A percentile compares a stretch with the other conserved stretches of the same genome.
Conservation (phyloP, 1,140 invertebrate species). For the Drosophila parvula region DNA sequence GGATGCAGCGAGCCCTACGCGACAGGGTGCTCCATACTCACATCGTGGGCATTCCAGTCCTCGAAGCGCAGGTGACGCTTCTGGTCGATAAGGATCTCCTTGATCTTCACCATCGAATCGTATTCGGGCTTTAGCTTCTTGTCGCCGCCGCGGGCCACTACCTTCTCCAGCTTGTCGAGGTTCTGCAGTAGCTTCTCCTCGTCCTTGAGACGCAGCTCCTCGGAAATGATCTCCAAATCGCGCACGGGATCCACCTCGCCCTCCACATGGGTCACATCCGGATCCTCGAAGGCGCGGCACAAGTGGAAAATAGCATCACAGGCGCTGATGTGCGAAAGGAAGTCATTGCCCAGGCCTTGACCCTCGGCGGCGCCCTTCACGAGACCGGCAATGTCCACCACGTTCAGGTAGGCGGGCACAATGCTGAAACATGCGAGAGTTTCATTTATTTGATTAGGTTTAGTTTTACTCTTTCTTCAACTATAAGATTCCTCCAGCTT, state of each 20-base stretch:
- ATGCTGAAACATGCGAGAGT: constrained; percentile 87
- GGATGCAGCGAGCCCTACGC: background rate
- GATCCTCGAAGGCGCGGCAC: constrained; percentile 98
- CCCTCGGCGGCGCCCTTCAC: constrained; percentile 99
- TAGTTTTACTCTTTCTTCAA: background rate
- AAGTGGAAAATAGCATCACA: constrained; percentile 99
- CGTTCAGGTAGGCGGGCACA: constrained; percentile 98
- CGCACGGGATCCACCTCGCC: constrained; percentile 98
- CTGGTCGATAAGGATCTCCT: constrained; percentile 92
- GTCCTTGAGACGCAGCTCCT: constrained; percentile 98
- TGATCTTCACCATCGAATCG: constrained; percentile 94
- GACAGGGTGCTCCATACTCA: constrained; percentile 85
- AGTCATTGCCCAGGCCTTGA: constrained; percentile 99
- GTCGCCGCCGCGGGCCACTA: constrained; percentile 94
- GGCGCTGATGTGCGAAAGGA: constrained; percentile 98
- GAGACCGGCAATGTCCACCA: constrained; percentile 99
- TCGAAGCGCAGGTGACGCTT: constrained; percentile 97
- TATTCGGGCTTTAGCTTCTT: constrained; percentile 98
- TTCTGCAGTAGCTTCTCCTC: constrained; percentile 92
- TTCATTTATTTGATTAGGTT: background rate
- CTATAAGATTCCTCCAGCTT: background rate
- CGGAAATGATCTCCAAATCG: constrained; percentile 98
- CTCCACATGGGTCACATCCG: constrained; percentile 99
- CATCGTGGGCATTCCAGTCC: constrained; percentile 97
- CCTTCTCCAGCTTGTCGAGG: constrained; percentile 94